phyloP scores from a whole-genome alignment of 2,797 vertebrate species.

The Bryconaethiops microstoma region DNA sequence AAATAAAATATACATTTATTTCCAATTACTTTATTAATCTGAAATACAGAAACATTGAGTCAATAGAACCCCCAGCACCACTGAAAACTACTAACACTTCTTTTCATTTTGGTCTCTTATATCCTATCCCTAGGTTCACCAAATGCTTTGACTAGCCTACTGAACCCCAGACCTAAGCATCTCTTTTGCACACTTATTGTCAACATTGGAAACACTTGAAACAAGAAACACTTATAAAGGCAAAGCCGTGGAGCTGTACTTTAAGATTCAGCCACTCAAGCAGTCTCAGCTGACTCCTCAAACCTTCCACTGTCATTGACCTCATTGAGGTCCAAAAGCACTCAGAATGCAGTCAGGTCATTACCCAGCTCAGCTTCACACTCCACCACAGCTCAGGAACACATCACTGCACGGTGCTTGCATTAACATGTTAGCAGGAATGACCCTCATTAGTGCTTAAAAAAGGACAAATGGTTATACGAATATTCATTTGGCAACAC shows the following conservation, averaged over 20 bases:
- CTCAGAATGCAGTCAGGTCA: conserved; percentile 18
- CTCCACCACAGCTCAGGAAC: not conserved
- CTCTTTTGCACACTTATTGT: not conserved
- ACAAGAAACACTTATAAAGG: conserved; percentile 14
- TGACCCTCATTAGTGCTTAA: not conserved
- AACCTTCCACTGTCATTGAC: conserved; percentile 61
- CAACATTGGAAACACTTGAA: not conserved
- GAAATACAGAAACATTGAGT: too few species aligned
- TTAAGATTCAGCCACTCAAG: conserved; percentile 34
- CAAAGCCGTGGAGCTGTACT: conserved; percentile 12
- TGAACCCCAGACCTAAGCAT: not conserved
- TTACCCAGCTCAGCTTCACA: conserved; percentile 5
- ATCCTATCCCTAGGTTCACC: not conserved
- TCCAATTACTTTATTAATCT: too few species aligned
- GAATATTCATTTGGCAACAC: not conserved
- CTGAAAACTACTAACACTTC: not conserved
- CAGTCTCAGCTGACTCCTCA: conserved; percentile 57
- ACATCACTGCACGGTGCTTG: not conserved
- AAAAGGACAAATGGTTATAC: not conserved
- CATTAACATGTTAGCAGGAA: conserved; percentile 1
- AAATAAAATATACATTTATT: too few species aligned
- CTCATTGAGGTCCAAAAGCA: conserved; percentile 56
- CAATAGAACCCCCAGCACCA: not conserved
- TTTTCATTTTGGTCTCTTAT: not conserved
- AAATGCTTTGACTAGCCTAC: not conserved